These are phyloP conservation scores for Acipenser ruthenus DNA, from an alignment of 2,797 vertebrate species.

Conservation along the genomic window DNA sequence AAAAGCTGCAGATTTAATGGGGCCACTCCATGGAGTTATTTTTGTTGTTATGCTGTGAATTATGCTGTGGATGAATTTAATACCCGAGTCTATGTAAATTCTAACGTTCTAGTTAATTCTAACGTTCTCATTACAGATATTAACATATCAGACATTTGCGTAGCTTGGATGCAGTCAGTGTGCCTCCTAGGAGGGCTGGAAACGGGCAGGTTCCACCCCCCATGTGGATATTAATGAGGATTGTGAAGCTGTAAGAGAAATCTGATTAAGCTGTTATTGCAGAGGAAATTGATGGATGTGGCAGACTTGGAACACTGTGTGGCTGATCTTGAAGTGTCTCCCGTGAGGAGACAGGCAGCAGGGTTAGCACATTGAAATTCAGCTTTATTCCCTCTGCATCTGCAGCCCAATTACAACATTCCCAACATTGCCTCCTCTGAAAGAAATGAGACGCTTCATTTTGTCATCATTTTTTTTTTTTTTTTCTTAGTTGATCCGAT, in stretches of 20 bases:
- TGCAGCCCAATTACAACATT: too few species aligned
- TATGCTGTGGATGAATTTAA: too few species aligned
- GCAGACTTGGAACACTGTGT: constrained; percentile 37
- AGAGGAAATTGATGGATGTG: constrained; percentile 47
- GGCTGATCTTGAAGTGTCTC: constrained; percentile 12
- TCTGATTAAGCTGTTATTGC: constrained; percentile 46
- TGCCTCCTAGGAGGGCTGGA: constrained; percentile 47
- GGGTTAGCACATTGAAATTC: constrained; percentile 11
- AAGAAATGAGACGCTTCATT: too few species aligned
- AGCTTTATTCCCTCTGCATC: too few species aligned
- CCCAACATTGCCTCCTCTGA: too few species aligned
- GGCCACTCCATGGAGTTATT: too few species aligned
- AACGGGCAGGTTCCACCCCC: constrained; percentile 44
- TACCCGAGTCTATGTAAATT: background rate
- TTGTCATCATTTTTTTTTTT: too few species aligned
- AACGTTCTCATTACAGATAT: constrained; percentile 3
- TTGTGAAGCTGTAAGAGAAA: constrained; percentile 47
- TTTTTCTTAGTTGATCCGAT: too few species aligned
- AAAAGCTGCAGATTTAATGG: too few species aligned
- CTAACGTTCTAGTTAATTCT: background rate
- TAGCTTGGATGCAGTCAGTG: constrained; percentile 41
- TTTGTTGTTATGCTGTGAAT: too few species aligned
- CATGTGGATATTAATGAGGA: constrained; percentile 64
- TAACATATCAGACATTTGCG: constrained; percentile 61
- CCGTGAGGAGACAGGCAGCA: constrained; percentile 18